Percentiles rank a stretch among this genome's conserved stretches.
Evolutionary conservation across 2,113 vertebrate genomes (phyloP).

Genomic region (Thunnus maccoyii): DNA sequence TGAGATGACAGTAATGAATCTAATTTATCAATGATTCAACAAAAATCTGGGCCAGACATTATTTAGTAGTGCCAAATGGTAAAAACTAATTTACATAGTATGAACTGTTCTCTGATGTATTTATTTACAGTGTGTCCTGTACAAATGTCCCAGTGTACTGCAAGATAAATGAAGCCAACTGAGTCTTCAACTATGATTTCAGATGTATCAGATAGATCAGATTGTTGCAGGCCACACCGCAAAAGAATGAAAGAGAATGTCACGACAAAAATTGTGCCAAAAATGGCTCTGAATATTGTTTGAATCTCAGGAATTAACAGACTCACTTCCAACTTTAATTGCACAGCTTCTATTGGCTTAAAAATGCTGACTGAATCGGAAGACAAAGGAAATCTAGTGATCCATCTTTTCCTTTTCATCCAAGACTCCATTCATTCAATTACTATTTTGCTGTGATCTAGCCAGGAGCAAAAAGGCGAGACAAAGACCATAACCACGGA

Average conservation of each 20-base stretch:
- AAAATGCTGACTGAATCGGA: background rate
- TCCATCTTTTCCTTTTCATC: background rate
- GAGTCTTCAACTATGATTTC: background rate
- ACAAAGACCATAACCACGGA: background rate
- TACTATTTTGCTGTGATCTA: background rate
- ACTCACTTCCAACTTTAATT: background rate
- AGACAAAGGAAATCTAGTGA: background rate
- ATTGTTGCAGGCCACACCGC: background rate
- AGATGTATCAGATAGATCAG: background rate
- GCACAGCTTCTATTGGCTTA: background rate
- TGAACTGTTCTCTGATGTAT: background rate
- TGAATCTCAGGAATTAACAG: constrained; percentile 5
- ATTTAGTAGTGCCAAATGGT: constrained; percentile 5
- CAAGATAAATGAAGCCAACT: constrained; percentile 15
- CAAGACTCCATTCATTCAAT: background rate
- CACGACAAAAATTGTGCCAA: background rate
- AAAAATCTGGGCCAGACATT: background rate
- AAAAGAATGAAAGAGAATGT: background rate
- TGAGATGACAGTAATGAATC: background rate
- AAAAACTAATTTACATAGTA: constrained; percentile 1
- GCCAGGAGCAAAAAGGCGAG: background rate
- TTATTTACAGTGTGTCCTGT: background rate
- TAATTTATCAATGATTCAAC: constrained; percentile 15
- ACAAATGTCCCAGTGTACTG: background rate
- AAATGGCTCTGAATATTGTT: background rate